Evolutionary conservation across 2,888 invertebrate species (phyloP), one percentile per base, ranked within the genome.

Genomic region (Plusia festucae): DNA sequence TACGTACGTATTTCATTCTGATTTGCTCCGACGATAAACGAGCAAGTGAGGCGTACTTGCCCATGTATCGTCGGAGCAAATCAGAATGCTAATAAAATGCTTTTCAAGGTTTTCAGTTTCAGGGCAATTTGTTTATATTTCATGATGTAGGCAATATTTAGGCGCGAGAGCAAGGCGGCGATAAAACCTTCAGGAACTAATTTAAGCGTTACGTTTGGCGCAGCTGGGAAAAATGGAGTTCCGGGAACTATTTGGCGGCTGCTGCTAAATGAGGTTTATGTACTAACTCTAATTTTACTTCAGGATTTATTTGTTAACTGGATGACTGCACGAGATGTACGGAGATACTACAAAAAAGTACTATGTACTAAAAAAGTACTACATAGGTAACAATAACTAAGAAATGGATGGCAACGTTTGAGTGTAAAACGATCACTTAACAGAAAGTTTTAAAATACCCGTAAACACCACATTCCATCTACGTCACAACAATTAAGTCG

Each of bases 181-280:
- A 53, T 67, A 65, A 76, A 74, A 64, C 34, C 61, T 68, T 65
- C 65, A n/a, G 46, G 24, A 60, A 63, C 70, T 65, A 68, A 74
- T 68, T 70, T 60, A 49, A 46, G 65, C n/a, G 16, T 27, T 30
- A 27, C 51, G 15, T 54, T 32, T n/a, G 57, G 44, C 65, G 46
- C 53, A 74, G 60, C 51, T 62, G 68, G 51, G 6, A 24, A 53
- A 65, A 67, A 56, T 24, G 44, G 53, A 54, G 59, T 34, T 15
- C 1, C 51, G 60, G 73, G 67, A 62, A 56, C 59, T 63, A 65
- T 73, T 74, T 40, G 11, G 44, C 40, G 63, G 57, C 63, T 71
- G 70, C 11, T 57, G 51, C 20, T 34, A 0, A n/a, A 27, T 61
- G 44, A 51, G 51, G 13, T 60, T 51, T n/a, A 2, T 13, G 7